Conservation (phyloP, 2,888 invertebrate genomes). For the Spodoptera exigua region DNA sequence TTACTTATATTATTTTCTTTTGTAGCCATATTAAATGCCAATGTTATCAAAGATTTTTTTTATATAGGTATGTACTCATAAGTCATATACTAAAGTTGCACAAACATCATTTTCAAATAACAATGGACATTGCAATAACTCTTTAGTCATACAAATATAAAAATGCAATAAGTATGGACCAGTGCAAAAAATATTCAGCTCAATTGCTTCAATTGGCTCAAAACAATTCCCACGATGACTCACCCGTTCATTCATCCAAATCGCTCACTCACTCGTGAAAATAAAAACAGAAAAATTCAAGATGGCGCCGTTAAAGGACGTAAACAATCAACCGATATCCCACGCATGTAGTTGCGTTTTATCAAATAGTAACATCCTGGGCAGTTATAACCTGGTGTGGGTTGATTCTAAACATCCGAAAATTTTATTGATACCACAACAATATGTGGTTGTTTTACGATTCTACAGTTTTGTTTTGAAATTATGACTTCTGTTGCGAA, state of each 20-base stretch:
- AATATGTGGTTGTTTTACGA: slow-evolving; percentile 36
- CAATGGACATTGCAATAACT: not conserved
- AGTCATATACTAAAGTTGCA: no score
- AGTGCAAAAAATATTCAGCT: slow-evolving; percentile 36
- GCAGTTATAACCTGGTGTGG: slow-evolving; percentile 58
- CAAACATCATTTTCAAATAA: no score
- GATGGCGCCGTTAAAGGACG: slow-evolving; percentile 68
- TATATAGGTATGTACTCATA: no score
- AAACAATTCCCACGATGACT: slow-evolving; percentile 47
- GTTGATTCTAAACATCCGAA: slow-evolving; percentile 65
- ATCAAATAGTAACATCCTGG: slow-evolving; percentile 74
- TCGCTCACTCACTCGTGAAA: slow-evolving; percentile 66
- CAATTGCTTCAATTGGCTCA: slow-evolving; percentile 51
- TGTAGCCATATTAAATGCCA: no score
- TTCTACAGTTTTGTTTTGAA: slow-evolving; percentile 32
- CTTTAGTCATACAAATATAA: slow-evolving; percentile 7
- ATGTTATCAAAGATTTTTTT: no score
- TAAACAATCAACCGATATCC: slow-evolving; percentile 73
- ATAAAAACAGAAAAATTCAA: slow-evolving; percentile 68
- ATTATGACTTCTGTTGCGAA: slow-evolving; percentile 35
- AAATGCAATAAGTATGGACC: slow-evolving; percentile 23
- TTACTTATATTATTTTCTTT: no score
- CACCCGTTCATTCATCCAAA: slow-evolving; percentile 59
- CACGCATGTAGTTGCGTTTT: slow-evolving; percentile 70
- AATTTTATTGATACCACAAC: slow-evolving; percentile 58